Evolutionary conservation across 1,140 invertebrate species (phyloP).

Genomic region (Drosophila teissieri): DNA sequence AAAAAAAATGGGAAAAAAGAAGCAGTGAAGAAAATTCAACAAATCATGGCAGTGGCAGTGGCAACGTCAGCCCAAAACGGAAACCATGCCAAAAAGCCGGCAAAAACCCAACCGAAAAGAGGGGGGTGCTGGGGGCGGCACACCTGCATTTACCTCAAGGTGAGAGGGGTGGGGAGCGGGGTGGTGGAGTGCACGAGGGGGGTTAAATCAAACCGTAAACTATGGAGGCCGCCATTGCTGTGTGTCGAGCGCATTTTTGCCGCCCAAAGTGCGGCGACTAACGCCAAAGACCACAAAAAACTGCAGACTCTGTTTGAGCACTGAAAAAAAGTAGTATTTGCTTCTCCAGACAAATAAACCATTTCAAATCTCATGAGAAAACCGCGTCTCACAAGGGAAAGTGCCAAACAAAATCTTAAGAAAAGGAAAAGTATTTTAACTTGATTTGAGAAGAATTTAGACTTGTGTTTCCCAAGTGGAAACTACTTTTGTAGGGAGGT

Average conservation of each 20-base stretch:
- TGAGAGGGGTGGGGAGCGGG: not conserved
- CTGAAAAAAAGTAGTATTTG: not conserved
- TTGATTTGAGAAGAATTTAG: no score
- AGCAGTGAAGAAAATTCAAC: slow-evolving; percentile 44
- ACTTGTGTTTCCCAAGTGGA: no score
- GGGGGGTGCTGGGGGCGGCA: not conserved
- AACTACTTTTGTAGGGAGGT: not conserved
- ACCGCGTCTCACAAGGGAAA: no score
- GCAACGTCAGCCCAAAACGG: slow-evolving; percentile 54
- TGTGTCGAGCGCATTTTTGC: slow-evolving; percentile 66
- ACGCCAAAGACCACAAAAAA: slow-evolving; percentile 69
- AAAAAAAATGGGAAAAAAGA: not conserved
- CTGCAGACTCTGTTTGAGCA: slow-evolving; percentile 2
- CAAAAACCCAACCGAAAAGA: slow-evolving; percentile 24
- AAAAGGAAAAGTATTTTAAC: no score
- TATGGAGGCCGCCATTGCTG: slow-evolving; percentile 64
- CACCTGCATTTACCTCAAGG: slow-evolving; percentile 13
- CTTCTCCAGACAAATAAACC: no score
- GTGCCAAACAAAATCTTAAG: no score
- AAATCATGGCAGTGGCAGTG: slow-evolving; percentile 64
- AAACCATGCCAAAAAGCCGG: slow-evolving; percentile 66
- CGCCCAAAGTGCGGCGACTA: slow-evolving; percentile 73
- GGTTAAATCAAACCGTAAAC: slow-evolving; percentile 67
- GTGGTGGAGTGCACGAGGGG: slow-evolving; percentile 11
- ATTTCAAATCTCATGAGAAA: no score